Evolutionary conservation across 30 jellyfish, hydroid and myxozoan species (phyloP), one percentile per base, ranked within the genome.

Genomic region (Pseudorhiza aurosa): DNA sequence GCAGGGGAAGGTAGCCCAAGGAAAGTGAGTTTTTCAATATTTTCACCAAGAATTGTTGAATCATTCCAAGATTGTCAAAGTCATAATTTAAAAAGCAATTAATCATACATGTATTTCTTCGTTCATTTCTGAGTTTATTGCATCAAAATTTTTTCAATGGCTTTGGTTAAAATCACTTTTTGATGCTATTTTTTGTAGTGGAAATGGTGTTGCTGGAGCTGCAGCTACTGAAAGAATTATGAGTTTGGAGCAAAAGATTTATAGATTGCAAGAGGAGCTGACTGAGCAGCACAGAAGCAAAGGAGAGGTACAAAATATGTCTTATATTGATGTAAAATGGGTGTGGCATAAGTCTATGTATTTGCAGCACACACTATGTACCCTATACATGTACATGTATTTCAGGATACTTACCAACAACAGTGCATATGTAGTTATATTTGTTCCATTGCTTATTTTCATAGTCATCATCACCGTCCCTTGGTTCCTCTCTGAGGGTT

Each of bases 241-340:
- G 65, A 21, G 4, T 28, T 74, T 67, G 60, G 98, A 85, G 74
- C 94, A 83, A 62, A 92, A 92, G 37, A 87, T 92, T 29, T 92
- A 85, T 45, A 87, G 74, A 72, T 59, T 92, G 33, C 98, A 92
- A 72, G 98, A 92, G 32, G 98, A 92, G 64, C 59, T 92, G 17
- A 92, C 98, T 58, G 95, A 85, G 65, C 85, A 86, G n/a, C 98
- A 92, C 68, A 77, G 98, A 35, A 85, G 58, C 17, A 85, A 78
- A 81, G 97, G 98, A 60, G 98, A 92, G 83, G 98, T 91, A 64
- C 1, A 8, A 29, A 58, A 4, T n/a, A 5, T 19, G 17, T 18
- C 2, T 58, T 58, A 5, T 9, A 19, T 58, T 58, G 5, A n/a
- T n/a, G n/a, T n/a, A n/a, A n/a, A n/a, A n/a, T n/a, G n/a, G n/a